Evolutionary conservation across 2,797 vertebrate genomes (phyloP).

Genomic region (Cyclura pinguis): DNA sequence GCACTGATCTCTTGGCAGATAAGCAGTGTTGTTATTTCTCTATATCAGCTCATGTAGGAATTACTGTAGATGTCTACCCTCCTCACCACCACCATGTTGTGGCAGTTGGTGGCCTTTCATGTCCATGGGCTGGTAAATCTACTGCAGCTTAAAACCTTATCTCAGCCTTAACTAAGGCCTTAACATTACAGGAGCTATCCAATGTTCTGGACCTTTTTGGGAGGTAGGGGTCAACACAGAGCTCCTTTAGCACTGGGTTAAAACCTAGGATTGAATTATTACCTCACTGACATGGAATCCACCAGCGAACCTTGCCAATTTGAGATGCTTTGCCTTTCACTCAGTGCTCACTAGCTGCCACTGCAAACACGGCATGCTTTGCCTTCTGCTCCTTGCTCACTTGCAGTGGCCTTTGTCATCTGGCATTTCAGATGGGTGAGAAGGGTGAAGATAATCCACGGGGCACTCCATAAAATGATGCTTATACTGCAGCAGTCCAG

Average conservation of each 20-base stretch:
- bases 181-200: no score
- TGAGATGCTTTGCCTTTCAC: neutral
- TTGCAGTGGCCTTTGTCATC: neutral
- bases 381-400: constrained; percentile 13
- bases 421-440: constrained; percentile 14
- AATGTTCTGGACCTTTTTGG: no score
- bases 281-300: no score
- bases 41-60: constrained; percentile 16
- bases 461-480: constrained; percentile 7
- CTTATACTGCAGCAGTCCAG: constrained; percentile 11
- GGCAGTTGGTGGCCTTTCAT: no score
- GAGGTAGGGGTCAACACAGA: no score
- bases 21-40: accelerated
- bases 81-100: neutral
- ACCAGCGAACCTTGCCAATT: no score
- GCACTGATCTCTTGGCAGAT: neutral
- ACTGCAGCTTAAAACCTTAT: no score
- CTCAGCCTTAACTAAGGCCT: no score
- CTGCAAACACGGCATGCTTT: constrained; percentile 37
- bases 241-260: no score
- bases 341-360: constrained; percentile 1
- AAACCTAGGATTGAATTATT: no score
- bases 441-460: constrained; percentile 14
- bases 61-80: neutral
- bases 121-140: no score